Percentiles rank a stretch among this genome's conserved stretches.
Evolutionary conservation across 2,888 invertebrate species (phyloP).

Genomic region (Cecidostiba fungosa): DNA sequence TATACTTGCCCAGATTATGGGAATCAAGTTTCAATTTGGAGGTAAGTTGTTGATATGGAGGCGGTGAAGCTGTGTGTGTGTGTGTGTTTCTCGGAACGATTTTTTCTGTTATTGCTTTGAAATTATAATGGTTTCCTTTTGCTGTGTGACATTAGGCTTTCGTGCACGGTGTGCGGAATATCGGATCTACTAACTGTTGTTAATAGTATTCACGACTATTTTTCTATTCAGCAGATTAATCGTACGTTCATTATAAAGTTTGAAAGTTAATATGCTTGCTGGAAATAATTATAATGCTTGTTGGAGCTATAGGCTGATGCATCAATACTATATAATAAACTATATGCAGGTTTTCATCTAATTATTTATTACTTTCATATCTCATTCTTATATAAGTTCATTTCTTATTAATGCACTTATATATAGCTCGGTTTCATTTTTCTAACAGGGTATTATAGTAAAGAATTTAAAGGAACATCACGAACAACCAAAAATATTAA

Average conservation of each 20-base stretch:
- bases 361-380: not conserved
- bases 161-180: no score
- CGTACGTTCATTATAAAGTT: not conserved
- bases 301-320: not conserved
- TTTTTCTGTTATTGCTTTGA: no score
- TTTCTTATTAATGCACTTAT: not conserved
- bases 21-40: constrained; percentile 2
- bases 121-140: no score
- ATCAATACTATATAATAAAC: not conserved
- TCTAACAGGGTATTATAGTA: no score
- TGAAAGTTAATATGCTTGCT: not conserved
- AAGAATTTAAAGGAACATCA: not conserved
- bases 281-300: no score
- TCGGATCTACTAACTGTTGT: no score
- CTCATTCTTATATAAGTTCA: not conserved
- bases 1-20: not conserved
- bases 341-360: not conserved
- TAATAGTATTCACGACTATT: no score
- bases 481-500: not conserved
- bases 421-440: no score
- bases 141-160: no score
- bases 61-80: not conserved
- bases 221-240: no score
- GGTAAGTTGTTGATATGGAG: no score
- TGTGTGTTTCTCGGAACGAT: not conserved